Evolutionary conservation across 2,888 invertebrate species (phyloP), one percentile per base, ranked within the genome.

Genomic region (Galerucella nymphaeae): DNA sequence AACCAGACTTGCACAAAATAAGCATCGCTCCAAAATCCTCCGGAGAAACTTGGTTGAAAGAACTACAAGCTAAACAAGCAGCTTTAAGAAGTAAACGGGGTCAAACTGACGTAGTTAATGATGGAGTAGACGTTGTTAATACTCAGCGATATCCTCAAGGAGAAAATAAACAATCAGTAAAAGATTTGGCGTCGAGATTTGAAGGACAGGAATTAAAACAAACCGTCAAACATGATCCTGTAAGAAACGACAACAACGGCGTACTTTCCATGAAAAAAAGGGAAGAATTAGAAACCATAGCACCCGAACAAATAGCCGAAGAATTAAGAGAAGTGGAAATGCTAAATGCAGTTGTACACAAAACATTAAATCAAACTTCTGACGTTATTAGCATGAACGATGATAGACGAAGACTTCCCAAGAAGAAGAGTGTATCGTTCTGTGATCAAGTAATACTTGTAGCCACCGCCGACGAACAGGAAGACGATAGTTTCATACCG

Each of bases 381-480:
- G 62, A 70, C 18, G 8, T 45, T 42, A 42, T 45, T 42, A 42
- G 58, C 45, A 16, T 82, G 1, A 80, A 82, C 13, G 87, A 87
- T 45, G 90, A 90, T 76, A 76, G 86, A 79, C 85, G 86, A 10
- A 89, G 90, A 66, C 89, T 93, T 72, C 90, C 91, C 0, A 95
- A 95, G 84, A 96, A 96, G 89, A 97, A 97, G 86, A 96, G 95
- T 72, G 97, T 97, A 5, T 96, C 97, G 0, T 97, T 97, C 86
- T 97, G 96, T 83, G 97, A 97, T 85, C 96, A 97, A 87, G 96
- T 97, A 0, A 96, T 96, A 75, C 87, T 97, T 70, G 96, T 97
- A 13, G 96, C 97, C 5, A 96, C 96, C 1, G 96, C 96, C 0
- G 96, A 97, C 82, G 96, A 96, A 80, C 94, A 96, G 82, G 96